Evolutionary conservation across 2,888 invertebrate species (phyloP), one percentile per base, ranked within the genome.

Genomic region (Tipula helvola): DNA sequence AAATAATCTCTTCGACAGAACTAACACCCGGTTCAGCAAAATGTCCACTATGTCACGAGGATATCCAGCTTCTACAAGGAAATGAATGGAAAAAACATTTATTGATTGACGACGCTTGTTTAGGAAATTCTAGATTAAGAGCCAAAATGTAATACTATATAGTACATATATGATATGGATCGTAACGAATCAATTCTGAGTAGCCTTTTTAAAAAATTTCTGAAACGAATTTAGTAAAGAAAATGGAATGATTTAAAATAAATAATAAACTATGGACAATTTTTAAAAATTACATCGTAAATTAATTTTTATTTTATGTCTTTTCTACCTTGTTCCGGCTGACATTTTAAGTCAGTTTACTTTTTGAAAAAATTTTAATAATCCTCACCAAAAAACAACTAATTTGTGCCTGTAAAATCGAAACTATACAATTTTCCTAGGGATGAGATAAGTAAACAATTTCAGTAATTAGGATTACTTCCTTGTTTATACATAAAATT

Each of bases 31-130:
- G 95, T 47, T 95, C 94, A 88, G 96, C 95, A 90, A 95, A 96
- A 89, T 98, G 98, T 90, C 97, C 97, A 0, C 93, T 98, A 88
- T 98, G 98, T 90, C 95, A 96, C 89, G 93, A 93, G 88, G 96
- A 96, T 90, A 94, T 98, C 1, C 92, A 94, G 88, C 93, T 94
- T 5, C 94, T 95, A 16, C 96, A 97, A 89, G 94, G 96, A 86
- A 96, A 96, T 18, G 91, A 91, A 8, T 98, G 97, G 97, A 95
- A 95, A 90, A 93, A 95, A 86, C 96, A 97, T 90, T 93, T 97
- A 39, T 88, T 90, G 1, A 90, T 90, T 86, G 87, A 90, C 5
- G 90, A 90, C 39, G 91, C 92, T 4, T 92, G 92, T 88, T 91
- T 91, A 89, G 91, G 92, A 88, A 90, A 91, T 94, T 92, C 89